Evolutionary conservation across 2,888 invertebrate genomes (phyloP).

Genomic region (Leuctra nigra): DNA sequence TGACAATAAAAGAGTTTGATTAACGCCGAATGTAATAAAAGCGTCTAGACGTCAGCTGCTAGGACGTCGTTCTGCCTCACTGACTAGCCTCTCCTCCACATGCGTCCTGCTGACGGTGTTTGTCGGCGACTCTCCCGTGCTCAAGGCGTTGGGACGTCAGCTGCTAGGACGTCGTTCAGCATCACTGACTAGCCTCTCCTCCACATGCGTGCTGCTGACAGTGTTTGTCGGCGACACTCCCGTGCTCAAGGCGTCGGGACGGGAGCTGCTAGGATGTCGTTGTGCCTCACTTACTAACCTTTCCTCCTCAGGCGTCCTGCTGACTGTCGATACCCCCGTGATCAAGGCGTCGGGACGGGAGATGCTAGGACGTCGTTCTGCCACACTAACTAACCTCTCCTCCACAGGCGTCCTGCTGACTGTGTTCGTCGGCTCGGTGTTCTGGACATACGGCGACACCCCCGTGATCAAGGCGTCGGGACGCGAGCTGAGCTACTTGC

Average conservation of each 20-base stretch:
- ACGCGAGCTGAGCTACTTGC: slow-evolving; percentile 45
- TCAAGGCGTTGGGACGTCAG: slow-evolving; percentile 50
- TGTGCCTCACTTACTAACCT: slow-evolving; percentile 39
- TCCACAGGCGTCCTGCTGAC: slow-evolving; percentile 42
- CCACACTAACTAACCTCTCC: background rate
- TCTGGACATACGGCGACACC: slow-evolving; percentile 46
- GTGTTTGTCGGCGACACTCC: slow-evolving; percentile 45
- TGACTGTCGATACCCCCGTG: slow-evolving; percentile 46
- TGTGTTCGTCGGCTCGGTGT: slow-evolving; percentile 42
- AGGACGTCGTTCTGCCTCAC: too few relatives aligned
- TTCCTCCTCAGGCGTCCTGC: slow-evolving; percentile 39
- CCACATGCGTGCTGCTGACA: slow-evolving; percentile 42
- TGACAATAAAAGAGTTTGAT: too few relatives aligned
- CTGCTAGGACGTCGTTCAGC: too few relatives aligned
- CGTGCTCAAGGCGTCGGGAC: slow-evolving; percentile 49
- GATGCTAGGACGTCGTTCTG: too few relatives aligned
- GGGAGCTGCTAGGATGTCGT: slow-evolving; percentile 47
- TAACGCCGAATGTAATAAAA: too few relatives aligned
- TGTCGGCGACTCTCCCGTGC: slow-evolving; percentile 47
- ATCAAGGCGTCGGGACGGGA: slow-evolving; percentile 51
- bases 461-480: slow-evolving; percentile 51
- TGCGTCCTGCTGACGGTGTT: slow-evolving; percentile 43
- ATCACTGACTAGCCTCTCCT: too few relatives aligned
- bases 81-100: slow-evolving; percentile 28
- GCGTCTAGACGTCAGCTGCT: too few relatives aligned